phyloP scores from a whole-genome alignment of 2,113 vertebrate species.

The Raja brachyura region DNA sequence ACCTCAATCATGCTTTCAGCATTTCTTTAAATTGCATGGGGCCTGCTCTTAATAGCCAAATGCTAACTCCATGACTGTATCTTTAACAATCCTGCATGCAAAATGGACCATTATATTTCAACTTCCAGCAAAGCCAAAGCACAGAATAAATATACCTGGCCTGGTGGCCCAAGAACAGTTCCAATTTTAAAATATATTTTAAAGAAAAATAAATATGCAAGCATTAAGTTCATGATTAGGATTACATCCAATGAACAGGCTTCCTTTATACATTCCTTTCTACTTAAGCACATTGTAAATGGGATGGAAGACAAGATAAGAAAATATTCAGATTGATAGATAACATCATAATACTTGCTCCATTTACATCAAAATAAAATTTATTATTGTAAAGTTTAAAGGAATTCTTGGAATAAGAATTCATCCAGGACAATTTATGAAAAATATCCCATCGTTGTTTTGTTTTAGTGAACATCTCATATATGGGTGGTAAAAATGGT shows the following conservation, averaged over 20 bases:
- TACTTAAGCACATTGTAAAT: not conserved
- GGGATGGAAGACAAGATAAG: not conserved
- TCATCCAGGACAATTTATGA: not conserved
- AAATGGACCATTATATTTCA: not conserved
- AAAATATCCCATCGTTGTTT: not conserved
- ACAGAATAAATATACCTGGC: slow-evolving; percentile 5
- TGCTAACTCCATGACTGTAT: not conserved
- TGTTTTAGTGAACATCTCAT: not conserved
- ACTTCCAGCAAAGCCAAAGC: not conserved
- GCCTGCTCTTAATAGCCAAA: not conserved
- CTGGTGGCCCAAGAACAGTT: not conserved
- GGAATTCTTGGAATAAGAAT: not conserved
- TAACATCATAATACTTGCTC: no score
- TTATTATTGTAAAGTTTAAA: not conserved
- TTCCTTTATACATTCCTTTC: not conserved
- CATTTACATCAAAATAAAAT: not conserved
- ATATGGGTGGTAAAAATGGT: not conserved
- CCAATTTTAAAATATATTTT: not conserved
- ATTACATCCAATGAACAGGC: not conserved
- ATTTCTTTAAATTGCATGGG: not conserved
- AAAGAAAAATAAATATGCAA: not conserved
- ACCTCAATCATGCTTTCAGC: slow-evolving; percentile 4
- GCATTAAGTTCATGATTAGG: not conserved
- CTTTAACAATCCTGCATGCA: not conserved
- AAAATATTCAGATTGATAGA: not conserved